Evolutionary conservation across 2,113 vertebrate genomes (phyloP).

Genomic region (Microcebus tavaratra): DNA sequence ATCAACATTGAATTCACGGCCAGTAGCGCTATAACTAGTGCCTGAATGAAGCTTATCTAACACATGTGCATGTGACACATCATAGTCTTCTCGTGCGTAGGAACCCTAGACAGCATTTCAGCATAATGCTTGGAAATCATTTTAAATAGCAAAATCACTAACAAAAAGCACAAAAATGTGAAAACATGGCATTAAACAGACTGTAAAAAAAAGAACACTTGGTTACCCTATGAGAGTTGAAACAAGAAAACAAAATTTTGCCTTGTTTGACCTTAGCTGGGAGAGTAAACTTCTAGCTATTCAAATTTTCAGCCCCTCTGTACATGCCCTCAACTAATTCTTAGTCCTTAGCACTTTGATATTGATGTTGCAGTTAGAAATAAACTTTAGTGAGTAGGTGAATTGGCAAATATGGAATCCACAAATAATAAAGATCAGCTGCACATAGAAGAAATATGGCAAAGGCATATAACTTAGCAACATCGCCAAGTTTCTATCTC

Average conservation of each 20-base stretch:
- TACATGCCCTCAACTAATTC: fast-evolving
- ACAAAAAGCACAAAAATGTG: background rate
- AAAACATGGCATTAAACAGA: background rate
- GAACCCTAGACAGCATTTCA: background rate
- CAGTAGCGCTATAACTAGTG: background rate
- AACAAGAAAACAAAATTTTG: background rate
- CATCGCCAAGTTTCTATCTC: background rate
- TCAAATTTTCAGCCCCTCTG: background rate
- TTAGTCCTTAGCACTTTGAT: background rate
- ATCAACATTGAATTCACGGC: background rate
- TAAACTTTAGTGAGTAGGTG: background rate
- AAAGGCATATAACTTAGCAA: background rate
- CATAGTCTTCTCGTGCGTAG: background rate
- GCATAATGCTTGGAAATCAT: background rate
- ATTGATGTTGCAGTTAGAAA: background rate
- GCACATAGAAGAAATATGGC: background rate
- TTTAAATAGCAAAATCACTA: background rate
- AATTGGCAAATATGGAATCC: background rate
- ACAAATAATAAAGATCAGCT: background rate
- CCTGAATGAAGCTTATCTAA: background rate
- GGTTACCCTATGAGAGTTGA: background rate
- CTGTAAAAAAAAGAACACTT: background rate
- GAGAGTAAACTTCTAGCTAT: background rate
- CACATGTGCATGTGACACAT: background rate
- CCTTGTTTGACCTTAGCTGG: background rate